phyloP scores from a whole-genome alignment of 2,797 vertebrate species.

The Meda fulgida region DNA sequence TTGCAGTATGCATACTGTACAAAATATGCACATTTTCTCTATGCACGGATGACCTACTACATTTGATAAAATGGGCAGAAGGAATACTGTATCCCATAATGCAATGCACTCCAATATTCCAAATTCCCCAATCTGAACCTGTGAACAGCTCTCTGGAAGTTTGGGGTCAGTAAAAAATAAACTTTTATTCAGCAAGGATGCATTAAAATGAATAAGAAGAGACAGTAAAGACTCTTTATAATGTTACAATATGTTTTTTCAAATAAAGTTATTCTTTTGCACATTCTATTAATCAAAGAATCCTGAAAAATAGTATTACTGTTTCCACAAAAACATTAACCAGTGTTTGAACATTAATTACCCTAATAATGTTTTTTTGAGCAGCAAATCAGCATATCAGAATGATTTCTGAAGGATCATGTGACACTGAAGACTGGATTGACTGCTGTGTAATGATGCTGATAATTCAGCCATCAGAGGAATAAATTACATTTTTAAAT shows the following conservation, averaged over 20 bases:
- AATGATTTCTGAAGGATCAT: not conserved
- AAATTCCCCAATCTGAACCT: not conserved
- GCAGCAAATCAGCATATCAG: not conserved
- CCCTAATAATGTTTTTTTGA: not conserved
- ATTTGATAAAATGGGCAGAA: not conserved
- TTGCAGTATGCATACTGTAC: not conserved
- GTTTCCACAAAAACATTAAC: not conserved
- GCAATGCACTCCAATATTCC: too few relatives aligned
- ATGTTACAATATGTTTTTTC: not conserved
- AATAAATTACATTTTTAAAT: not conserved
- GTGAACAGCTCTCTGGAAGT: not conserved
- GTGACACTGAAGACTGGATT: not conserved
- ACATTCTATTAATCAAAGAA: not conserved
- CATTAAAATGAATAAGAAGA: not conserved
- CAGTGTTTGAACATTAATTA: not conserved
- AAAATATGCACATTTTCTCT: not conserved
- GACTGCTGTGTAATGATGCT: not conserved
- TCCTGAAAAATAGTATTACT: not conserved
- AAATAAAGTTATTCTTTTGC: not conserved
- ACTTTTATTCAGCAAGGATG: not conserved
- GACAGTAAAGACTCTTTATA: not conserved
- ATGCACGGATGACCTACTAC: not conserved
- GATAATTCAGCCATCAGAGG: not conserved
- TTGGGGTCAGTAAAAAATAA: not conserved
- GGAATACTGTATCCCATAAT: not conserved